Percentiles rank a stretch among this genome's conserved stretches.
Evolutionary conservation across 2,888 invertebrate genomes (phyloP).

Genomic region (Zygogramma bicolorata): DNA sequence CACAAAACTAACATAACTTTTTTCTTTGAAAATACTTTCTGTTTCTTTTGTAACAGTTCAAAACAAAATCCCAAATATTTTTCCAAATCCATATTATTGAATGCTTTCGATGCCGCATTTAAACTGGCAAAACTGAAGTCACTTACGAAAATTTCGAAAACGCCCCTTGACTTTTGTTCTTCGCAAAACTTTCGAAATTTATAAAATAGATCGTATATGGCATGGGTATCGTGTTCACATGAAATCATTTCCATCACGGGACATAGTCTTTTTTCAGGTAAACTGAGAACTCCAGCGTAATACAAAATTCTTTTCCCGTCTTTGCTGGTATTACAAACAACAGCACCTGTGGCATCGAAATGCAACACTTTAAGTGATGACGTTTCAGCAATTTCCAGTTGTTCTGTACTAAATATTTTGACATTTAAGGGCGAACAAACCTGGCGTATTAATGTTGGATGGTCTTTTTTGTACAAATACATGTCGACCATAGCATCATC

Average conservation of each 20-base stretch:
- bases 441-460: conserved; percentile 14
- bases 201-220: conserved; percentile 13
- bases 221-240: conserved; percentile 8
- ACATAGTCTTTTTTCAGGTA: conserved; percentile 14
- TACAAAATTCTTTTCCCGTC: conserved; percentile 9
- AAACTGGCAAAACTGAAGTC: conserved; percentile 23
- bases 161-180: conserved; percentile 5
- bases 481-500: conserved; percentile 12
- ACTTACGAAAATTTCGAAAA: conserved; percentile 13
- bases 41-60: neutral
- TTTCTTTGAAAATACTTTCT: neutral
- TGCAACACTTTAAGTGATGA: neutral
- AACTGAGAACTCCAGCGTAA: neutral
- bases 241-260: conserved; percentile 20
- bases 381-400: neutral
- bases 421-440: conserved; percentile 23
- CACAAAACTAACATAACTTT: conserved; percentile 3
- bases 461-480: conserved; percentile 16
- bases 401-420: conserved; percentile 21
- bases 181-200: conserved; percentile 9
- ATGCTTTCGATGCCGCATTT: conserved; percentile 13
- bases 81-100: conserved; percentile 10
- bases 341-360: conserved; percentile 22
- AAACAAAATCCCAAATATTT: conserved; percentile 11
- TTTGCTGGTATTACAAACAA: neutral